Evolutionary conservation across 2,113 vertebrate genomes (phyloP).

Genomic region (Corythaeola cristata): DNA sequence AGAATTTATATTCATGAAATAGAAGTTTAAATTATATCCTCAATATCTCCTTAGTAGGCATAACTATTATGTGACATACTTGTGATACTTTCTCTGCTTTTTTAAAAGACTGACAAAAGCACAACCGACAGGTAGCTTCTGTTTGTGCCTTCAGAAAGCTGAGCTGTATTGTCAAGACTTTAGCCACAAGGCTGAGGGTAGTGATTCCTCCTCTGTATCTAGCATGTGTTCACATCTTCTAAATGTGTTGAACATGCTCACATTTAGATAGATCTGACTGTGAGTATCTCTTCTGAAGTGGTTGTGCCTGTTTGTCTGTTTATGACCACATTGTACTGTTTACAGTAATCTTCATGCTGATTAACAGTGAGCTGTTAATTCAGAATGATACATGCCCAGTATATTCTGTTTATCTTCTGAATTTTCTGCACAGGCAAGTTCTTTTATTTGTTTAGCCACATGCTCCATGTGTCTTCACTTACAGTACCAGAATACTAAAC

Average conservation of each 20-base stretch:
- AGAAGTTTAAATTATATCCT: not conserved
- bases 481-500: not conserved
- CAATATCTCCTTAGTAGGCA: not conserved
- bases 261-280: not conserved
- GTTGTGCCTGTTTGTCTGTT: not conserved
- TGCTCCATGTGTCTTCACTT: not conserved
- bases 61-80: not conserved
- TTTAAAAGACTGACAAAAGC: not conserved
- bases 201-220: not conserved
- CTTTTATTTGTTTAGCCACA: not conserved
- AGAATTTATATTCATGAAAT: not conserved
- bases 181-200: not conserved
- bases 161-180: not conserved
- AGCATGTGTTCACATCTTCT: not conserved
- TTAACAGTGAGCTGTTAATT: not conserved
- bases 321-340: not conserved
- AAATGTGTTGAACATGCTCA: not conserved
- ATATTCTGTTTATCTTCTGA: not conserved
- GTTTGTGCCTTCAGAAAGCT: not conserved
- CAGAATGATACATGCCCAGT: not conserved
- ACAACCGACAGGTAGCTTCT: not conserved
- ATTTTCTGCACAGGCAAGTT: not conserved
- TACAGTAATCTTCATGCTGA: not conserved
- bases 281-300: not conserved
- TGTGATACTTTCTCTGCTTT: not conserved